A percentile compares a stretch with the other conserved stretches of the same genome.
Conservation (phyloP, 1,140 invertebrate species). For the Tachypleus tridentatus region DNA sequence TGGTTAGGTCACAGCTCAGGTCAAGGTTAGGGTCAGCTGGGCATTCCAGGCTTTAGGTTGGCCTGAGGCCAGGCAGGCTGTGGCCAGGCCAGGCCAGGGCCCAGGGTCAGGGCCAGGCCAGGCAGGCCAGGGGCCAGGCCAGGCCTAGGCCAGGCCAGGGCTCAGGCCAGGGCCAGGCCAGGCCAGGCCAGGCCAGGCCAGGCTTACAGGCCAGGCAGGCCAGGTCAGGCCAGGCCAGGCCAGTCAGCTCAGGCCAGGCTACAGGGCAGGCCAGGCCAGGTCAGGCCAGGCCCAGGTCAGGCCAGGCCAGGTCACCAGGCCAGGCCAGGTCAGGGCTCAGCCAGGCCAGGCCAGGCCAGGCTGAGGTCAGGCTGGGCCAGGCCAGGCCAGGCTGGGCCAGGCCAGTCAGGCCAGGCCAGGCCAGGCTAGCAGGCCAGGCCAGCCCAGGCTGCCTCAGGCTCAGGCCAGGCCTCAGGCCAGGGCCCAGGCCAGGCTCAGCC, state of each 20-base stretch:
- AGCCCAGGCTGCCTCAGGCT: constrained; percentile 17
- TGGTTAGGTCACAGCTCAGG: constrained; percentile 25
- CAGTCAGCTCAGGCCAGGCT: constrained; percentile 13
- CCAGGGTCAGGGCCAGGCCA: too few relatives aligned
- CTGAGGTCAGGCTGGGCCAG: constrained; percentile 22
- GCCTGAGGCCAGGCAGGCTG: constrained; percentile 26
- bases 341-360: constrained; percentile 20
- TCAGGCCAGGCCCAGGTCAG: constrained; percentile 18
- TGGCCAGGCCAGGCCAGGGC: too few relatives aligned
- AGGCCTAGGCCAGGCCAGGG: too few relatives aligned
- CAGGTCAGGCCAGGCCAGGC: too few relatives aligned
- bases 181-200: constrained; percentile 26
- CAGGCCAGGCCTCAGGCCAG: constrained; percentile 16
- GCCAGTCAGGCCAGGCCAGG: too few relatives aligned
- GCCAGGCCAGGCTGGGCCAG: constrained; percentile 16
- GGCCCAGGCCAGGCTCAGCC: too few relatives aligned
- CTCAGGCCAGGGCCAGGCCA: too few relatives aligned
- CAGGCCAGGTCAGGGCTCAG: constrained; percentile 25
- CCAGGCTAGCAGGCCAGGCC: too few relatives aligned
- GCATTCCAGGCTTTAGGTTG: constrained; percentile 19
- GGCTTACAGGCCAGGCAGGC: constrained; percentile 22
- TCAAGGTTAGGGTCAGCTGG: constrained; percentile 21
- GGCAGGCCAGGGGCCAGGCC: too few relatives aligned
- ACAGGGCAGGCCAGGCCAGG: constrained; percentile 19
- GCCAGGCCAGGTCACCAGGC: constrained; percentile 23